Percentiles rank a stretch among this genome's conserved stretches.
These are phyloP conservation scores for Dryomyza anilis DNA, from an alignment of 2,888 invertebrate species.

Conservation along the genomic window DNA sequence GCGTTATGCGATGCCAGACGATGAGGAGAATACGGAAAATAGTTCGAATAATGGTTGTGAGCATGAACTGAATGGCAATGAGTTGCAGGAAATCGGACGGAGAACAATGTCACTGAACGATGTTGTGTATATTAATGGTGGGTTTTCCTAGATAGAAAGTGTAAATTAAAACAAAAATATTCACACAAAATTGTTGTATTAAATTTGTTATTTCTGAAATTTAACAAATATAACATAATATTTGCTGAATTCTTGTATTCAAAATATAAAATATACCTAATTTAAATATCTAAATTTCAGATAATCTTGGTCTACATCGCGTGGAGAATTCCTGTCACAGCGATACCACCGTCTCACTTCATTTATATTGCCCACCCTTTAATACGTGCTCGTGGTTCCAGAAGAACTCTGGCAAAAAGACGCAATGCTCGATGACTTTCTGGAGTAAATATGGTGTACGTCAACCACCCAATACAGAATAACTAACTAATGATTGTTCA, in stretches of 20 bases:
- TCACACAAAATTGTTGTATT: too few species aligned
- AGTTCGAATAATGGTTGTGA: conserved; percentile 22
- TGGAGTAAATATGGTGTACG: conserved; percentile 87
- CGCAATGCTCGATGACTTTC: conserved; percentile 79
- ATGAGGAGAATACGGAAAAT: background rate
- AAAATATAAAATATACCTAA: too few species aligned
- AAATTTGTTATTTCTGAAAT: too few species aligned
- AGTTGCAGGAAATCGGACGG: conserved; percentile 71
- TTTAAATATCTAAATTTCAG: conserved; percentile 63
- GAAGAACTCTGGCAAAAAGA: conserved; percentile 82
- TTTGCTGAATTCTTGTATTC: too few species aligned
- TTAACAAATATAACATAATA: too few species aligned
- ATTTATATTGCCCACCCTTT: conserved; percentile 95
- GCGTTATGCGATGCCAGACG: conserved; percentile 57
- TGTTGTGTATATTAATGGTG: conserved; percentile 96
- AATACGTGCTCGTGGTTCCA: conserved; percentile 88
- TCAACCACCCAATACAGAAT: conserved; percentile 15
- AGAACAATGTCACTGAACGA: conserved; percentile 73
- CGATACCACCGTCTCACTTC: conserved; percentile 88
- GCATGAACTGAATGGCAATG: conserved; percentile 56
- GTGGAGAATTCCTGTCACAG: conserved; percentile 93
- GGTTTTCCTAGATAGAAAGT: conserved; percentile 11
- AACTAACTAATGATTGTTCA: too few species aligned
- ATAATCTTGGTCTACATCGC: conserved; percentile 91
- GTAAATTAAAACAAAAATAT: too few species aligned